These are phyloP conservation scores for Penaeus vannamei DNA, from an alignment of 1,140 invertebrate genomes.

Conservation along the genomic window DNA sequence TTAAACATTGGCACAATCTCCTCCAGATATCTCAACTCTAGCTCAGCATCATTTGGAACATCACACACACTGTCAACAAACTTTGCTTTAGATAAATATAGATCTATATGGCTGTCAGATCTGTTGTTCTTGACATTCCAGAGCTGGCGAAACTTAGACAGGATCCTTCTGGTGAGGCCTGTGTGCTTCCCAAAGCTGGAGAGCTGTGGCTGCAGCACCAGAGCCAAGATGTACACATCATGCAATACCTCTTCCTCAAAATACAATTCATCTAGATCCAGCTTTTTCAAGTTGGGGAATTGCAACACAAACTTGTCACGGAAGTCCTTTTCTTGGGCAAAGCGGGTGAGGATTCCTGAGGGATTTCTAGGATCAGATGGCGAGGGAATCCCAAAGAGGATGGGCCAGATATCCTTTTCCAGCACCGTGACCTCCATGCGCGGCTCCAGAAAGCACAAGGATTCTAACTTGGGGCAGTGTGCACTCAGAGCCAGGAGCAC, in stretches of 20 bases:
- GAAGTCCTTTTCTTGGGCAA: conserved; percentile 37
- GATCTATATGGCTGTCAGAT: conserved; percentile 6
- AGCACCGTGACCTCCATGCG: conserved; percentile 9
- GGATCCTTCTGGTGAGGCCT: conserved; percentile 37
- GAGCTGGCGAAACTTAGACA: conserved; percentile 32
- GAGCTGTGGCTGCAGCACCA: conserved; percentile 41
- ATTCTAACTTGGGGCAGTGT: conserved; percentile 34
- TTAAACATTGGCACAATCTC: conserved; percentile 39
- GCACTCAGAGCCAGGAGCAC: conserved; percentile 36
- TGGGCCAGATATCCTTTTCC: conserved; percentile 43
- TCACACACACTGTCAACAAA: conserved; percentile 47
- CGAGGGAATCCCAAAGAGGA: conserved; percentile 41
- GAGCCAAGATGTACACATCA: conserved; percentile 38
- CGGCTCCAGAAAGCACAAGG: conserved; percentile 45
- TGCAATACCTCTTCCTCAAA: conserved; percentile 38
- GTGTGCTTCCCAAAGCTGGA: conserved; percentile 45
- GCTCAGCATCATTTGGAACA: background rate
- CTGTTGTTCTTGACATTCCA: conserved; percentile 32
- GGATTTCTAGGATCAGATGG: background rate
- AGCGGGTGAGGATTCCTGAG: conserved; percentile 2
- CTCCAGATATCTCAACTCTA: conserved; percentile 37
- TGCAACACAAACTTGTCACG: conserved; percentile 30
- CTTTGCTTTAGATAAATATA: conserved; percentile 45
- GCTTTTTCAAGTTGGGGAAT: conserved; percentile 43
- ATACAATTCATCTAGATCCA: conserved; percentile 46